Conservation (phyloP, 2,888 invertebrate genomes). For the Argynnis bischoffii region DNA sequence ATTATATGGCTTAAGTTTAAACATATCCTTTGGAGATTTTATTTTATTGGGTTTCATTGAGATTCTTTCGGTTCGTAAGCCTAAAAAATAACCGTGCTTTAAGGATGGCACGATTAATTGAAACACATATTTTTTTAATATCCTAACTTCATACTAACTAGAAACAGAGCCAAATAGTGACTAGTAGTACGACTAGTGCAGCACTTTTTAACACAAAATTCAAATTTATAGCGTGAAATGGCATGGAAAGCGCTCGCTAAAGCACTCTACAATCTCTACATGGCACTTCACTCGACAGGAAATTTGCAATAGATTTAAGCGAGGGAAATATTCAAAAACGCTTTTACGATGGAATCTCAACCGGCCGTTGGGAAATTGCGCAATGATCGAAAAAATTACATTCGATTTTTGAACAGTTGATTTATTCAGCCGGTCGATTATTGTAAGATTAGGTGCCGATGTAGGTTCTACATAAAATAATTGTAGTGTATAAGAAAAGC, state of each 20-base stretch:
- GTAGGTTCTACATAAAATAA: not conserved
- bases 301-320: slow-evolving; percentile 48
- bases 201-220: slow-evolving; percentile 46
- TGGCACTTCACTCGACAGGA: slow-evolving; percentile 45
- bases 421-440: slow-evolving; percentile 16
- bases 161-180: not conserved
- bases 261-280: slow-evolving; percentile 47
- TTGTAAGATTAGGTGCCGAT: not conserved
- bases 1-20: too few relatives aligned
- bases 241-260: slow-evolving; percentile 48
- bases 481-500: not conserved
- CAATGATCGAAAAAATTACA: slow-evolving; percentile 32
- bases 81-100: too few relatives aligned
- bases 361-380: slow-evolving; percentile 38
- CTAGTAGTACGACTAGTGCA: slow-evolving; percentile 16
- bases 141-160: not conserved
- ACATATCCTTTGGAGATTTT: too few relatives aligned
- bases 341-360: slow-evolving; percentile 45
- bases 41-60: too few relatives aligned
- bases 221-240: slow-evolving; percentile 53
- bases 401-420: slow-evolving; percentile 24
- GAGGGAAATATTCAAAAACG: slow-evolving; percentile 45
- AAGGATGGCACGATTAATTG: too few relatives aligned
- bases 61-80: too few relatives aligned
- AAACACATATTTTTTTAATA: not conserved